Evolutionary conservation across 1,140 invertebrate species (phyloP).

Genomic region (Magallana angulata): DNA sequence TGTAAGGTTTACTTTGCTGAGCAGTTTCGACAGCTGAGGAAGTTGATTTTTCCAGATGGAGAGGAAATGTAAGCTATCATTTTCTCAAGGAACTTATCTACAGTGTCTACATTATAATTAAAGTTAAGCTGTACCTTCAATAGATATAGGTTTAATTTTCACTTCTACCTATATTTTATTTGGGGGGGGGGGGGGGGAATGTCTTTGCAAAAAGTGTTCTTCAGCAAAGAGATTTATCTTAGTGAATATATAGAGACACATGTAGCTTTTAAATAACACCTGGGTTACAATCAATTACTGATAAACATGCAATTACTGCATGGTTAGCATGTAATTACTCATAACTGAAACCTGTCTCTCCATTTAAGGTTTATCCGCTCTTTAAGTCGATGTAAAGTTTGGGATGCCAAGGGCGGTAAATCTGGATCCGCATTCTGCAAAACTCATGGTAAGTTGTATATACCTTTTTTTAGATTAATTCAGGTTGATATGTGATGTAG

Average conservation of each 20-base stretch:
- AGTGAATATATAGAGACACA: too few relatives aligned
- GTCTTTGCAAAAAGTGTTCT: too few relatives aligned
- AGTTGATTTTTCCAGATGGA: constrained; percentile 85
- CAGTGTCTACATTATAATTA: too few relatives aligned
- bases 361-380: constrained; percentile 85
- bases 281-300: too few relatives aligned
- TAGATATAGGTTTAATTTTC: too few relatives aligned
- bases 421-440: constrained; percentile 97
- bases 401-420: constrained; percentile 97
- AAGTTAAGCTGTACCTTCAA: too few relatives aligned
- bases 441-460: constrained; percentile 85
- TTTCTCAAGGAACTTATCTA: too few relatives aligned
- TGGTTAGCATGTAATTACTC: neutral
- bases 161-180: too few relatives aligned
- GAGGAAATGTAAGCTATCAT: constrained; percentile 80
- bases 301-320: neutral
- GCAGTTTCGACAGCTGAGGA: constrained; percentile 89
- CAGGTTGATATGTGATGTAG: too few relatives aligned
- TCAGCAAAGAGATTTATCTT: too few relatives aligned
- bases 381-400: constrained; percentile 92
- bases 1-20: constrained; percentile 91
- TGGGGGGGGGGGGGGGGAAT: too few relatives aligned
- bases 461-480: neutral
- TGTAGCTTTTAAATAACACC: too few relatives aligned
- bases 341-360: neutral